A percentile compares a stretch with the other conserved stretches of the same genome.
phyloP scores from a whole-genome alignment of 2,797 vertebrate species.

The Eutrigla gurnardus region DNA sequence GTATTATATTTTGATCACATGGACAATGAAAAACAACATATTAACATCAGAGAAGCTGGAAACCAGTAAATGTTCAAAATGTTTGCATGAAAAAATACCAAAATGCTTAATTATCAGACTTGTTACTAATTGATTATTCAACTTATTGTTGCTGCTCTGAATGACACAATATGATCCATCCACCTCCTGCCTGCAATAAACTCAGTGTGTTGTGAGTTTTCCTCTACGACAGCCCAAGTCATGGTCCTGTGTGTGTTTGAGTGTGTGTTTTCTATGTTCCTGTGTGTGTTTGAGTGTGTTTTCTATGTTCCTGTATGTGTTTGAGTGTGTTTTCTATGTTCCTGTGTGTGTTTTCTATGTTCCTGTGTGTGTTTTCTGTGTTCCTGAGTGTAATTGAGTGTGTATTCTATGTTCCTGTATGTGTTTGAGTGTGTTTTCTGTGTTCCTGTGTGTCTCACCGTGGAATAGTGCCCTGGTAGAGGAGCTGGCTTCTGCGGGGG shows the following conservation, averaged over 20 bases:
- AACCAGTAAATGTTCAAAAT: background rate
- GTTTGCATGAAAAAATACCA: background rate
- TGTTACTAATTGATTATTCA: background rate
- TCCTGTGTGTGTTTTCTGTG: background rate
- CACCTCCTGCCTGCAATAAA: conserved; percentile 13
- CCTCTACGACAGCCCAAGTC: background rate
- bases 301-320: conserved; percentile 7
- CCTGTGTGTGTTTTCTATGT: background rate
- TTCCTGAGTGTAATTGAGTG: conserved; percentile 3
- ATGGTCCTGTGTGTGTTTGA: background rate
- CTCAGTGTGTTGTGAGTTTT: conserved; percentile 1
- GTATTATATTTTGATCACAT: background rate
- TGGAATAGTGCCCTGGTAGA: conserved; percentile 88
- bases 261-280: background rate
- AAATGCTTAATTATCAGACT: background rate
- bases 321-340: background rate
- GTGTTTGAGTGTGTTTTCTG: background rate
- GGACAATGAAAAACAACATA: background rate
- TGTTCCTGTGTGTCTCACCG: conserved; percentile 82
- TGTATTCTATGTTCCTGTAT: conserved; percentile 9
- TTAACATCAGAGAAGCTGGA: background rate
- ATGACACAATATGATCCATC: conserved; percentile 1
- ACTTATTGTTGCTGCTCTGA: background rate
- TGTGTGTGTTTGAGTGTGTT: conserved; percentile 7
- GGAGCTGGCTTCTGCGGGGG: conserved; percentile 89